Percentiles rank a stretch among this genome's conserved stretches.
These are phyloP conservation scores for Xerus rutilus DNA, from an alignment of 2,797 vertebrate genomes.

Conservation along the genomic window DNA sequence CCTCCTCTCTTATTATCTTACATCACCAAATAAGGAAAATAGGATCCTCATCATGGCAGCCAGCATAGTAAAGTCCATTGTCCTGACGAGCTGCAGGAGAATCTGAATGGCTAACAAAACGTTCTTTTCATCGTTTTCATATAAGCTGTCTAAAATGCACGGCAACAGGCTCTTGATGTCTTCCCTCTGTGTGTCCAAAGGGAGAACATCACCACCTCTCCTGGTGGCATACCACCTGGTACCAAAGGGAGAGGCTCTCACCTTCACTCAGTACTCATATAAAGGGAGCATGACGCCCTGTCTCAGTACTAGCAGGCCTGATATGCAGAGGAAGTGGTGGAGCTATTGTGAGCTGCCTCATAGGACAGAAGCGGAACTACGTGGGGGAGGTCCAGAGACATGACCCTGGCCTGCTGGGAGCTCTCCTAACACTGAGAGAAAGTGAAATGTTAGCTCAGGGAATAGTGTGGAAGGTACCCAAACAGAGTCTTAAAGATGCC, in stretches of 20 bases:
- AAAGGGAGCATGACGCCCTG: neutral
- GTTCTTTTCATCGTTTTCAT: conserved; percentile 46
- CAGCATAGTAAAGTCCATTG: conserved; percentile 74
- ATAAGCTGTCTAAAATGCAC: conserved; percentile 64
- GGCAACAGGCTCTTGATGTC: conserved; percentile 72
- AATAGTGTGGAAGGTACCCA: neutral
- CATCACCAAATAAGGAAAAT: conserved; percentile 80
- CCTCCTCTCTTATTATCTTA: conserved; percentile 67
- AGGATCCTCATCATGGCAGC: conserved; percentile 65
- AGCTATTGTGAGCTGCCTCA: neutral
- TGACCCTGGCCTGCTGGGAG: neutral
- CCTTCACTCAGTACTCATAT: neutral
- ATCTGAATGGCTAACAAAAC: conserved; percentile 74
- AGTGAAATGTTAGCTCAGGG: neutral
- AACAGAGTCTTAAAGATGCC: neutral
- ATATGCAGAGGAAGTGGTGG: neutral
- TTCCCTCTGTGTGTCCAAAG: conserved; percentile 79
- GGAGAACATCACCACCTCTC: neutral
- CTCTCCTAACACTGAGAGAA: neutral
- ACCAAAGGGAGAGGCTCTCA: neutral
- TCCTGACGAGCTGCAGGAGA: conserved; percentile 69
- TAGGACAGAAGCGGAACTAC: neutral
- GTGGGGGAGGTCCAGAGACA: neutral
- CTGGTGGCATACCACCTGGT: neutral
- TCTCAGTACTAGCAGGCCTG: neutral